Evolutionary conservation across 2,797 vertebrate species (phyloP), one percentile per base, ranked within the genome.

Genomic region (Poecilia picta): DNA sequence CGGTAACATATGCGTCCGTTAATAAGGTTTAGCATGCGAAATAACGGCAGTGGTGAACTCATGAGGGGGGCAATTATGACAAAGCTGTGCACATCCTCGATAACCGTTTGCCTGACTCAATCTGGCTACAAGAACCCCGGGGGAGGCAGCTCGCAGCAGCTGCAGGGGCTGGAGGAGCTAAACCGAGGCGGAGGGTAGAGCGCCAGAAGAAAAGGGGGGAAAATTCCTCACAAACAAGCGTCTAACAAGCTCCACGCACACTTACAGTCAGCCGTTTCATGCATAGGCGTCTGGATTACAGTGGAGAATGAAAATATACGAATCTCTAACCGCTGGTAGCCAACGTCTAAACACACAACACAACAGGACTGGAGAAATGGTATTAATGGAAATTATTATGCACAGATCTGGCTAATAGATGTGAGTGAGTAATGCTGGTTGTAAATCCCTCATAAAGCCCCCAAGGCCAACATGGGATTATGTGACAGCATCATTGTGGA

Each of bases 21-120:
- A 94, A 94, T 94, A 93, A 90, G 93, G 91, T 94, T 93, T 91
- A 90, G 91, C 84, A 79, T 86, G 86, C 81, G 88, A 89, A 93
- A 92, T 91, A 94, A 91, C 84, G 53, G 84, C 85, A 78, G 83
- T 62, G 88, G 91, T 87, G 91, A 89, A 92, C 93, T 94, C 94
- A 92, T 90, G 92, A 91, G 90, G 90, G 87, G 91, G 91, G 92
- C 92, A 92, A 94, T 95, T 93, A 93, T 89, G 92, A 94, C 91
- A 93, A 93, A 93, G 93, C 91, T 89, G 85, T 90, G 86, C 92
- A 90, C 90, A 90, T 92, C 90, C 91, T 72, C 85, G 90, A 94
- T 93, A 93, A 94, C 92, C 90, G 89, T 83, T 86, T 83, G 85
- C 92, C 88, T 75, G 84, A 92, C 91, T 93, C 92, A 93, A 89